phyloP scores from a whole-genome alignment of 2,888 invertebrate species.

The Notodonta ziczac region DNA sequence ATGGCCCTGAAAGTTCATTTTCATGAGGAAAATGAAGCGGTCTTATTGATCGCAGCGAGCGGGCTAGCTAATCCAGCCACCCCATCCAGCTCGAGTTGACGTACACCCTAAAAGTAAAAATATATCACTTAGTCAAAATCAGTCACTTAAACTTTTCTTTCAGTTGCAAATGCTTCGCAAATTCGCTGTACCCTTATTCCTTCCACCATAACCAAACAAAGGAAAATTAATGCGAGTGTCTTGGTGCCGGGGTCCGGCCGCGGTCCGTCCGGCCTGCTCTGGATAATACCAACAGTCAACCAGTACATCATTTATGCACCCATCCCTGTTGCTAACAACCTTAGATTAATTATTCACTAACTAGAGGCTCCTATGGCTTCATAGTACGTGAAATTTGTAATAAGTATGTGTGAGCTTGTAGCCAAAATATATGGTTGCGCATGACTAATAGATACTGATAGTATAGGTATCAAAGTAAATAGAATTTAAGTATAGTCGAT shows the following conservation, averaged over 20 bases:
- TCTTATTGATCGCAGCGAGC: no score
- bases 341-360: constrained; percentile 31
- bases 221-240: constrained; percentile 46
- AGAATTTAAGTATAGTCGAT: no score
- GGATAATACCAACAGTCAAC: constrained; percentile 48
- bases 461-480: no score
- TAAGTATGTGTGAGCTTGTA: no score
- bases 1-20: no score
- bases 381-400: neutral
- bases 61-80: no score
- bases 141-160: neutral
- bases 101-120: no score
- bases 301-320: constrained; percentile 45
- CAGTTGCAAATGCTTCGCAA: neutral
- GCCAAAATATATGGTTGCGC: no score
- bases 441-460: no score
- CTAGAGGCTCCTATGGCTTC: constrained; percentile 13
- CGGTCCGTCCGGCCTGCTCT: constrained; percentile 40
- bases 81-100: no score
- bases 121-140: no score
- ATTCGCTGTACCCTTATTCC: constrained; percentile 7
- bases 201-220: constrained; percentile 27
- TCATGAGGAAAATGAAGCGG: no score
- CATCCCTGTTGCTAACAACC: constrained; percentile 22
- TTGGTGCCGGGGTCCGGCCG: constrained; percentile 23